These are phyloP conservation scores for Stigmatopora argus DNA, from an alignment of 2,113 vertebrate species.

Conservation along the genomic window DNA sequence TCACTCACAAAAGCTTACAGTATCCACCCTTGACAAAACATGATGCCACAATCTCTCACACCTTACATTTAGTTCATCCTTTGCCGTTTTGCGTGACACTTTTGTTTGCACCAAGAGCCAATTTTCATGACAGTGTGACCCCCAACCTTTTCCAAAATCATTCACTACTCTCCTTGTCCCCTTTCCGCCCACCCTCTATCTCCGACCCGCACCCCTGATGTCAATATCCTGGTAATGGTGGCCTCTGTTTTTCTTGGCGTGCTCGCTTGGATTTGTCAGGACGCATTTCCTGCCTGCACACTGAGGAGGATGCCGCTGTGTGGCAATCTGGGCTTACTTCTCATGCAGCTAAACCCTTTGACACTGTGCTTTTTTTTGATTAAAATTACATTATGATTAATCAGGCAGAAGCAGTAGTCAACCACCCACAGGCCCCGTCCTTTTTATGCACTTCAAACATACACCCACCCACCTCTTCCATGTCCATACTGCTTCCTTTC, in stretches of 20 bases:
- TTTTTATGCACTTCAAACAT: constrained; percentile 32
- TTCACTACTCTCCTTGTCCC: constrained; percentile 27
- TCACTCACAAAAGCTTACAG: constrained; percentile 54
- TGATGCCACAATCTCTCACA: constrained; percentile 45
- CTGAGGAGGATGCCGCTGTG: constrained; percentile 86
- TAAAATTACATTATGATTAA: constrained; percentile 99
- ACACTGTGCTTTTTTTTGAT: constrained; percentile 99
- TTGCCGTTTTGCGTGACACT: constrained; percentile 37
- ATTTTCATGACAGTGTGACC: constrained; percentile 67
- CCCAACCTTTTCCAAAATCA: constrained; percentile 45
- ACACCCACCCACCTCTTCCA: constrained; percentile 25
- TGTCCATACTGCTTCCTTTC: constrained; percentile 55
- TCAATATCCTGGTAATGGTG: constrained; percentile 65
- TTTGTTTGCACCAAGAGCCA: constrained; percentile 52
- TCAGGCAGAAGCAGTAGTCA: constrained; percentile 90
- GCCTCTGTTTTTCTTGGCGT: constrained; percentile 71
- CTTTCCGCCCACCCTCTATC: constrained; percentile 22
- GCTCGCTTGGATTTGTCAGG: constrained; percentile 78
- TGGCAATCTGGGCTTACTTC: constrained; percentile 99
- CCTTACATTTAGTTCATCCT: constrained; percentile 41
- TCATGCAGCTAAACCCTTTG: constrained; percentile 99
- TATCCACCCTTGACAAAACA: constrained; percentile 53
- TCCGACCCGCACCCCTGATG: constrained; percentile 44
- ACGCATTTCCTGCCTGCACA: constrained; percentile 92
- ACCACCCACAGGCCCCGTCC: constrained; percentile 47